Percentiles rank a stretch among this genome's conserved stretches.
Conservation (phyloP, 2,888 invertebrate genomes). For the Chromoteleia sp. region DNA sequence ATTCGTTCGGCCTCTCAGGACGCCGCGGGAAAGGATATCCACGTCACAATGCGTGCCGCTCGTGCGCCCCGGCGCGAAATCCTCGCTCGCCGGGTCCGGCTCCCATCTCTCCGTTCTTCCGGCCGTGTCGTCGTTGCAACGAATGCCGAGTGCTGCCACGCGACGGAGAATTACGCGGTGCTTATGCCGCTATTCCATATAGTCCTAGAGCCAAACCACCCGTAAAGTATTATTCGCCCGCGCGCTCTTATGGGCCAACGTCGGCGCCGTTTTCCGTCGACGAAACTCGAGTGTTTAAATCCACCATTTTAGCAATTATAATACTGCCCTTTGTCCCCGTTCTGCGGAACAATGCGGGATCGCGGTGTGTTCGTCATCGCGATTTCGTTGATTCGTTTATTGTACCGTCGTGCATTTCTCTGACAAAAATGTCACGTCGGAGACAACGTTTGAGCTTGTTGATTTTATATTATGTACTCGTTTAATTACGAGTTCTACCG, state of each 20-base stretch:
- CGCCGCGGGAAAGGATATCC: too few relatives aligned
- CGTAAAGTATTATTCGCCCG: constrained; percentile 64
- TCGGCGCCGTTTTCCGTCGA: constrained; percentile 48
- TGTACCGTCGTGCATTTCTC: constrained; percentile 27
- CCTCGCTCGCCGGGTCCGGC: not conserved
- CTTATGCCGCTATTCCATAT: constrained; percentile 58
- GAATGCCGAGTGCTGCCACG: constrained; percentile 55
- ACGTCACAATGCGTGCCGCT: not conserved
- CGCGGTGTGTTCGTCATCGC: constrained; percentile 40
- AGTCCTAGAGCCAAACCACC: constrained; percentile 52
- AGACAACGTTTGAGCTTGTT: constrained; percentile 26
- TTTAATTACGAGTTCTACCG: constrained; percentile 24
- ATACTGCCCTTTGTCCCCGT: constrained; percentile 54
- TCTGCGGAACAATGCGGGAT: constrained; percentile 45
- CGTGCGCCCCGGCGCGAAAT: not conserved
- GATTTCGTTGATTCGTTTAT: constrained; percentile 49
- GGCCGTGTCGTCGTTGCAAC: constrained; percentile 56
- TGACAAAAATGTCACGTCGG: constrained; percentile 7
- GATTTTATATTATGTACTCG: constrained; percentile 29
- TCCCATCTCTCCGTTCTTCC: constrained; percentile 44
- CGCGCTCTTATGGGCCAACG: constrained; percentile 59
- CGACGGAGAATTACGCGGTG: constrained; percentile 68
- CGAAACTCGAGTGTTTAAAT: constrained; percentile 63
- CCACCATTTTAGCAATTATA: constrained; percentile 65
- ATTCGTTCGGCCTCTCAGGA: too few relatives aligned